Percentiles rank a stretch among this genome's conserved stretches.
Conservation (phyloP, 2,113 vertebrate species). For the Sphaerodactylus townsendi region DNA sequence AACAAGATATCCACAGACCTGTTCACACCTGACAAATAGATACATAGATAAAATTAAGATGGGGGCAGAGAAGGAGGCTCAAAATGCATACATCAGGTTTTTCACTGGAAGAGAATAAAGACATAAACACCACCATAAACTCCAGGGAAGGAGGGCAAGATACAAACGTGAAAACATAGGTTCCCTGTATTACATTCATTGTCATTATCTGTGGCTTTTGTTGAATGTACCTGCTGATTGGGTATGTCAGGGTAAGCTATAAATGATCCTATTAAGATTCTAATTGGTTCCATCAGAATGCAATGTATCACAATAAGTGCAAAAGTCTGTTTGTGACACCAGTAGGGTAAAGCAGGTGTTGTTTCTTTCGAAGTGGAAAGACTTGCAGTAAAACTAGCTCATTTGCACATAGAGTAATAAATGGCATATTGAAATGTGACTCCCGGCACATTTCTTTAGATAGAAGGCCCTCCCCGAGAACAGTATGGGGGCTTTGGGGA, state of each 20-base stretch:
- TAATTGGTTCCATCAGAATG: constrained; percentile 33
- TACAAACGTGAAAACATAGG: too few species aligned
- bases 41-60: too few species aligned
- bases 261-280: not conserved
- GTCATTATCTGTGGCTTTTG: constrained; percentile 19
- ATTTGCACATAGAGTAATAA: not conserved
- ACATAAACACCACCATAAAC: not conserved
- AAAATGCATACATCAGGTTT: too few species aligned
- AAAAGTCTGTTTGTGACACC: not conserved
- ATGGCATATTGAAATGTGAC: not conserved
- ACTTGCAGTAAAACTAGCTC: not conserved
- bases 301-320: constrained; percentile 16
- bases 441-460: not conserved
- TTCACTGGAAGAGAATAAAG: not conserved
- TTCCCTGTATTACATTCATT: not conserved
- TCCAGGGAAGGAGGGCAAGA: too few species aligned
- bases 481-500: too few species aligned
- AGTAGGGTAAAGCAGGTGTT: not conserved
- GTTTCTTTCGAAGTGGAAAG: not conserved
- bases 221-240: constrained; percentile 35
- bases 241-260: constrained; percentile 19
- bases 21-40: too few species aligned
- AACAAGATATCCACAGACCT: too few species aligned
- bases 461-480: too few species aligned
- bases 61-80: too few species aligned